Evolutionary conservation across 2,888 invertebrate genomes (phyloP).

Genomic region (Autographa pulchrina): DNA sequence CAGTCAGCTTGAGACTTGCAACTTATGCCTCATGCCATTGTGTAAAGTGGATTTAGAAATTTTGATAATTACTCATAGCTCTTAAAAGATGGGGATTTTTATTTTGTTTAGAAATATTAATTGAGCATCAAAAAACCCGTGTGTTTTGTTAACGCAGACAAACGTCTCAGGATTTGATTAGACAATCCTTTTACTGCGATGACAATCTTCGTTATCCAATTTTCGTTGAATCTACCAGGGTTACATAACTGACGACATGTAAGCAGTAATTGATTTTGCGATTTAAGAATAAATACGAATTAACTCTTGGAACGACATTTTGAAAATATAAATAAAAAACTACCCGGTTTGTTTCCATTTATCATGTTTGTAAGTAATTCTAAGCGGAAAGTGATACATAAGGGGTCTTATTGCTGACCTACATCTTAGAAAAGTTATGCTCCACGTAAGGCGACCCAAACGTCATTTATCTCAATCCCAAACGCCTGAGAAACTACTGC

Average conservation of each 20-base stretch:
- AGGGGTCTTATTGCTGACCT: neutral
- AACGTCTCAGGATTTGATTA: neutral
- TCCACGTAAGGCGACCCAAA: constrained; percentile 4
- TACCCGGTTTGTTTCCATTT: no score
- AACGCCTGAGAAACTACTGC: neutral
- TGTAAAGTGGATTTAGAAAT: no score
- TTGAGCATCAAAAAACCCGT: neutral
- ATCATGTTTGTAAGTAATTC: neutral
- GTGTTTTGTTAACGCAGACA: neutral
- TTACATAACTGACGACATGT: neutral
- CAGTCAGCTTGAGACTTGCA: no score
- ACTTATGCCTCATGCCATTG: no score
- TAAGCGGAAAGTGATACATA: neutral
- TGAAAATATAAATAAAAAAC: no score
- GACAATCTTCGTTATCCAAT: neutral
- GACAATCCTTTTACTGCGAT: neutral
- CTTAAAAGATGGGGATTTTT: neutral
- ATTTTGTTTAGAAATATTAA: neutral
- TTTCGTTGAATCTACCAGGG: neutral
- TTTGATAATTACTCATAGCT: neutral
- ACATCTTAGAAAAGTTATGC: constrained; percentile 4
- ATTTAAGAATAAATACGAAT: neutral
- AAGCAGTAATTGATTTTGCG: neutral
- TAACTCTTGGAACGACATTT: no score
- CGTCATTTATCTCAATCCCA: constrained; percentile 4